A percentile compares a stretch with the other conserved stretches of the same genome.
phyloP scores from a whole-genome alignment of 2,888 invertebrate species.

The Anodontia alba region DNA sequence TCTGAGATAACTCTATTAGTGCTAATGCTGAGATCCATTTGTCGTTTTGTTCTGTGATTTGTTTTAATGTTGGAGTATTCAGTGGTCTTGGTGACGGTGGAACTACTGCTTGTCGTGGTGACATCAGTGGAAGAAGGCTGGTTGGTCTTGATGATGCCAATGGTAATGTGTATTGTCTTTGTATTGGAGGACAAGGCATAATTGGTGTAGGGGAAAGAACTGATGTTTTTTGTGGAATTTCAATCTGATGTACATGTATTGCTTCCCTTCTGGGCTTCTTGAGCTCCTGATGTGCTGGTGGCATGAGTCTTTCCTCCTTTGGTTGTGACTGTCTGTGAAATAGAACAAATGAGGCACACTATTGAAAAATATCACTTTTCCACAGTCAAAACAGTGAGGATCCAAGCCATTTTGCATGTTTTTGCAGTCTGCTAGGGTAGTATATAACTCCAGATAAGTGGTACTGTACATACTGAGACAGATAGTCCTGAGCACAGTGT shows the following conservation, averaged over 20 bases:
- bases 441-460: no score
- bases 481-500: no score
- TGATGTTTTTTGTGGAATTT: slow-evolving; percentile 2
- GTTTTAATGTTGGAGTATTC: slow-evolving; percentile 22
- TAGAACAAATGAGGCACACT: not conserved
- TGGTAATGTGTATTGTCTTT: slow-evolving; percentile 20
- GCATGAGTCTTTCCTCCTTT: not conserved
- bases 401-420: no score
- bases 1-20: slow-evolving; percentile 80
- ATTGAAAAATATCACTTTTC: no score
- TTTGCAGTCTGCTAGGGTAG: no score
- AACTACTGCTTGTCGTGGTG: slow-evolving; percentile 13
- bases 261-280: slow-evolving; percentile 1
- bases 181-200: slow-evolving; percentile 2
- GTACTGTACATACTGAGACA: no score
- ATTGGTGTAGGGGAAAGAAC: slow-evolving; percentile 17
- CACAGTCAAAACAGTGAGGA: no score
- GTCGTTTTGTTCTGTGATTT: slow-evolving; percentile 73
- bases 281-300: not conserved
- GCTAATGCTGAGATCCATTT: slow-evolving; percentile 80
- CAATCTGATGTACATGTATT: slow-evolving; percentile 17
- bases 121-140: not conserved
- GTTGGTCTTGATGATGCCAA: not conserved
- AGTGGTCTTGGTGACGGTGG: slow-evolving; percentile 30
- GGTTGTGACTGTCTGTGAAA: slow-evolving; percentile 3